These are phyloP conservation scores for Fukomys damarensis DNA, from an alignment of 2,113 vertebrate species.

Conservation along the genomic window DNA sequence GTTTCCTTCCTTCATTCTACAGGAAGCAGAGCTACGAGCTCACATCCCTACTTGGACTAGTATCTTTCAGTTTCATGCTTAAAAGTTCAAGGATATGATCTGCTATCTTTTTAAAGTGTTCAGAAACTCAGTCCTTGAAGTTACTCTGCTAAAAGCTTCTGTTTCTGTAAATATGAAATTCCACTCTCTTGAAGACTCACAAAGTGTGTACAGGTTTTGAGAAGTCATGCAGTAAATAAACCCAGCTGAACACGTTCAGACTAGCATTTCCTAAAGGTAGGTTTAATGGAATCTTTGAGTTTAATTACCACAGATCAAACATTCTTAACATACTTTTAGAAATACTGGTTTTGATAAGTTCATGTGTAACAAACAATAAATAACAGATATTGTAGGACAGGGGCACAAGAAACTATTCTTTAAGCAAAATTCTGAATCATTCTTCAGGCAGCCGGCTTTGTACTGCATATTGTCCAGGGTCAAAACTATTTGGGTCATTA, in stretches of 20 bases:
- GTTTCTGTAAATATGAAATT: slow-evolving; percentile 13
- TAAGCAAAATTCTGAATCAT: neutral
- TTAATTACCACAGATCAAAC: slow-evolving; percentile 10
- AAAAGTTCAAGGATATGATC: neutral
- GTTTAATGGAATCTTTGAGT: slow-evolving; percentile 20
- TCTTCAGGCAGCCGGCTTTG: neutral
- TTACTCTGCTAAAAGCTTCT: neutral
- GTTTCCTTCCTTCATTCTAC: neutral
- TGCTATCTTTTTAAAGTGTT: neutral
- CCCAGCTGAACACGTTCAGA: neutral
- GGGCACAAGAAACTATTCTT: neutral
- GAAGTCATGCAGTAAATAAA: neutral
- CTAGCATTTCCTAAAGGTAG: neutral
- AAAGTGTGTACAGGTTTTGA: neutral
- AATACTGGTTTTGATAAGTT: slow-evolving; percentile 24
- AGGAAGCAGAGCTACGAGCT: neutral
- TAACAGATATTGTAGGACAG: neutral
- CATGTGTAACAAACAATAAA: neutral
- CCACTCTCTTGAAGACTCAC: neutral
- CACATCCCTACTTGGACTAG: neutral
- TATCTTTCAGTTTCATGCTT: neutral
- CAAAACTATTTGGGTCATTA: neutral
- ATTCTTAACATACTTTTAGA: slow-evolving; percentile 37
- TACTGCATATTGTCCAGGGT: neutral
- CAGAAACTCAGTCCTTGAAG: neutral